Base-by-base conservation (phyloP, 2,113 vertebrate genomes). In the Saccopteryx bilineata region DNA sequence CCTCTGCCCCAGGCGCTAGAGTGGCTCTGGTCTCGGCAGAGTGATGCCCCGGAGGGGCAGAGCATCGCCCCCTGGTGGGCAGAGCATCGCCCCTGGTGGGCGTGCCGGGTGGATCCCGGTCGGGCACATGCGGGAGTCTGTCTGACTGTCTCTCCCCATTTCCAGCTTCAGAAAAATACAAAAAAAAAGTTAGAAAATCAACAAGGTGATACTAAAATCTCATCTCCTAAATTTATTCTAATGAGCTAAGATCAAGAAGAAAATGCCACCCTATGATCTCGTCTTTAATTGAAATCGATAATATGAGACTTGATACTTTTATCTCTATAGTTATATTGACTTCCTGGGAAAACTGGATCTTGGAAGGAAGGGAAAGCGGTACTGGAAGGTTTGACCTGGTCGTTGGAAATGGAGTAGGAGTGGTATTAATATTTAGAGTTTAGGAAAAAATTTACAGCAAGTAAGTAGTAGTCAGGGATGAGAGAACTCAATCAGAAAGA, bases 261-360 rank as follows among this genome's bases (percentile, higher is more conserved):
- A 95, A 95, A 69, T 58, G 24, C 17, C 11, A 89, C 26, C 48
- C 48, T 11, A 39, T 66, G 17, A 87, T 80, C 21, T 94, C 11
- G 87, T 80, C 17, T 92, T 84, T 90, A 87, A 68, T 58, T 90
- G 72, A 87, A 87, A 87, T 50, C 14, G 58, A 52, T 24, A 95
- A 26, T 75, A 52, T 93, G 50, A 81, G 31, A 88, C 79, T 91
- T 90, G 31, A 52, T 84, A 87, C 26, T 83, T 90, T 75, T 80
- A 71, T 87, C 65, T 92, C n/a, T 89, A 92, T 96, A 86, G 78
- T 87, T 92, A 79, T 15, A 6, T n/a, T 87, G 26, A 84, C 13
- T 90, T 87, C 28, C 65, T 13, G 82, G 23, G 76, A 48, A 91
- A 92, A 84, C 10, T 66, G 61, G 9, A 87, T 75, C 65, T 93